Percentiles rank a stretch among this genome's conserved stretches.
Evolutionary conservation across 2,888 invertebrate species (phyloP).

Genomic region (Smittia sp.): DNA sequence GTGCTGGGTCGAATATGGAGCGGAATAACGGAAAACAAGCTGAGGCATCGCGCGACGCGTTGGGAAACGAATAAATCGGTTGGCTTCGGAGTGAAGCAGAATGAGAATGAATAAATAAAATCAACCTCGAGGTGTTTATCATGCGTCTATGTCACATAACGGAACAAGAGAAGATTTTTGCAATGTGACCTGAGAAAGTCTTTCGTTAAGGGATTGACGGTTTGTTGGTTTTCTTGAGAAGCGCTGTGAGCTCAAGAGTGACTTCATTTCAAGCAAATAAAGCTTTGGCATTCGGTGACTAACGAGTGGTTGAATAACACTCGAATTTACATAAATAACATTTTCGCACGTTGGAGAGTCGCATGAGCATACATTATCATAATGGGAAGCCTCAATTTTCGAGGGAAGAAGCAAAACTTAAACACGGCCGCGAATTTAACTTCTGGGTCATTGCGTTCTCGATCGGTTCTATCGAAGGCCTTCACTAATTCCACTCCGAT

Average conservation of each 20-base stretch:
- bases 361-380: too few species aligned
- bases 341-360: too few species aligned
- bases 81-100: background rate
- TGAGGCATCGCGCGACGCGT: slow-evolving; percentile 7
- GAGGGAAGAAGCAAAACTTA: too few species aligned
- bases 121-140: slow-evolving; percentile 28
- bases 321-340: too few species aligned
- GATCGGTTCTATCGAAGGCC: too few species aligned
- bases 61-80: background rate
- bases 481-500: too few species aligned
- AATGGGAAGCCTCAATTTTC: too few species aligned
- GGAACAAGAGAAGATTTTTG: slow-evolving; percentile 1
- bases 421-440: too few species aligned
- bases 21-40: slow-evolving; percentile 31
- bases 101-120: slow-evolving; percentile 9
- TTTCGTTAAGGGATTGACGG: slow-evolving; percentile 15
- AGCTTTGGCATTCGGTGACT: background rate
- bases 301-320: background rate
- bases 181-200: slow-evolving; percentile 6
- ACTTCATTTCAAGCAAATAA: background rate
- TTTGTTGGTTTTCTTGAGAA: background rate
- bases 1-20: slow-evolving; percentile 14
- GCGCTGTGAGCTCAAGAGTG: background rate
- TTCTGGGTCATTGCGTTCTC: too few species aligned
- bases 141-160: slow-evolving; percentile 37